phyloP scores from a whole-genome alignment of 2,113 vertebrate genomes.

The Danio rerio region GRCz12tu NC_133176.1:28071001-28071500 shows the following conservation, averaged over 20 bases:
- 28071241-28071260: not conserved
- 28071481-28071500: no score
- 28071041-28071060: constrained; percentile 93
- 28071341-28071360: no score
- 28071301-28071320: no score
- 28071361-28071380: no score
- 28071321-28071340: no score
- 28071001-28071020: not conserved
- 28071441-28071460: no score
- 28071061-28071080: constrained; percentile 95
- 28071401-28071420: no score
- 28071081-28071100: constrained; percentile 96
- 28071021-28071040: constrained; percentile 86
- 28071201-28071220: constrained; percentile 94
- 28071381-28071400: no score
- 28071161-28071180: constrained; percentile 83
- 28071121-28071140: constrained; percentile 88
- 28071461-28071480: no score
- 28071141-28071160: constrained; percentile 80
- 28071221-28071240: constrained; percentile 84
- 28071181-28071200: constrained; percentile 92
- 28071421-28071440: no score
- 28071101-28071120: constrained; percentile 88
- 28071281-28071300: no score
- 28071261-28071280: no score